A percentile compares a stretch with the other conserved stretches of the same genome.
Evolutionary conservation across 2,888 invertebrate species (phyloP).

Genomic region (Entomobrya multifasciata): DNA sequence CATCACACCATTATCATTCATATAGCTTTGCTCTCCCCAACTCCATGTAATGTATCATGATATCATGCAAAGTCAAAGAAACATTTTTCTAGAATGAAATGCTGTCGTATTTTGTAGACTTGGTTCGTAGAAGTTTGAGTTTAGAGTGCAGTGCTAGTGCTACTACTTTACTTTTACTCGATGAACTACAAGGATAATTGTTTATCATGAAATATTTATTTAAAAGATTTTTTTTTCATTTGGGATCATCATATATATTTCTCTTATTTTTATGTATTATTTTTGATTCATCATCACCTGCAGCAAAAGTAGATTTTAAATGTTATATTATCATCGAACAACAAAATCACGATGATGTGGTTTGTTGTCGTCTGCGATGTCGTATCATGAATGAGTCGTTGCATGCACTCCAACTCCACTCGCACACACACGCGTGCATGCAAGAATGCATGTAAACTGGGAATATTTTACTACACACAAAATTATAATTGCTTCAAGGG

Average conservation of each 20-base stretch:
- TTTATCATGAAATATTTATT: constrained; percentile 33
- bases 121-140: constrained; percentile 21
- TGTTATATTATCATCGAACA: constrained; percentile 30
- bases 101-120: not conserved
- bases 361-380: constrained; percentile 41
- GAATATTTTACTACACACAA: constrained; percentile 49
- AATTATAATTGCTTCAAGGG: constrained; percentile 61
- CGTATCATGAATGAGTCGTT: constrained; percentile 67
- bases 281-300: constrained; percentile 32
- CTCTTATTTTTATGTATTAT: not conserved
- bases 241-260: not conserved
- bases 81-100: constrained; percentile 14
- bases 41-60: constrained; percentile 9
- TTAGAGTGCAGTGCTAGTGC: constrained; percentile 21
- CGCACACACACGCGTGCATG: constrained; percentile 37
- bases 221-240: not conserved
- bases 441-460: constrained; percentile 51
- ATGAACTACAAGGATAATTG: not conserved
- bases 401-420: constrained; percentile 33
- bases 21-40: too few species aligned
- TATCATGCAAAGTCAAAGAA: constrained; percentile 48
- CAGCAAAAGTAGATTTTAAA: constrained; percentile 20
- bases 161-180: constrained; percentile 9
- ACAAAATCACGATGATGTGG: constrained; percentile 30
- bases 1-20: constrained; percentile 23